Evolutionary conservation across 2,797 vertebrate genomes (phyloP).

Genomic region (Adelosebastes latens): DNA sequence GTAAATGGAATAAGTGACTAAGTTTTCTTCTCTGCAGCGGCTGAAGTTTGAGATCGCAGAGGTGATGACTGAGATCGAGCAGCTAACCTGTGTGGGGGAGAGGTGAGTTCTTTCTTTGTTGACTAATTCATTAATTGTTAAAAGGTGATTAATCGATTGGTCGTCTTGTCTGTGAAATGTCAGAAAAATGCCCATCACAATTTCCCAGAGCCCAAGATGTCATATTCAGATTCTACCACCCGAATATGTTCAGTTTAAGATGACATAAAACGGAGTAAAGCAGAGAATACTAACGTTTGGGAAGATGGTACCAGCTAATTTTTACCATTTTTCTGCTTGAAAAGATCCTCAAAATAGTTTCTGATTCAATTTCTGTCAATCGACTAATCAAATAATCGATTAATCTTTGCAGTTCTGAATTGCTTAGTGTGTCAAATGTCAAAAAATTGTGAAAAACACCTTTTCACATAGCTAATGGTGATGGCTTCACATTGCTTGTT

Average conservation of each 20-base stretch:
- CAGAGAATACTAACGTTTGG: background rate
- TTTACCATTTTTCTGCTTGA: background rate
- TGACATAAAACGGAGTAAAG: background rate
- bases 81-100: constrained; percentile 94
- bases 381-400: no score
- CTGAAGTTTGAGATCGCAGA: constrained; percentile 98
- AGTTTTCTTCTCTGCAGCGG: constrained; percentile 82
- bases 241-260: background rate
- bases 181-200: background rate
- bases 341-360: background rate
- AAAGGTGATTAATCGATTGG: background rate
- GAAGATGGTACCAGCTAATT: background rate
- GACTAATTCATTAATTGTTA: background rate
- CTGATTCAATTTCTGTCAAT: no score
- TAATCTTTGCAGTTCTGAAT: background rate
- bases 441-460: background rate
- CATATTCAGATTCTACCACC: background rate
- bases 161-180: background rate
- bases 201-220: background rate
- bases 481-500: background rate
- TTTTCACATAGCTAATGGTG: background rate
- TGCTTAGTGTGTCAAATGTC: background rate
- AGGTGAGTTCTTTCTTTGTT: constrained; percentile 81
- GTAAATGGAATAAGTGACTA: background rate
- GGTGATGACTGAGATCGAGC: constrained; percentile 99